A percentile compares a stretch with the other conserved stretches of the same genome.
These are phyloP conservation scores for Palythoa grandiflora DNA, from an alignment of 92 coral and sea anemone genomes.

Conservation along the genomic window DNA sequence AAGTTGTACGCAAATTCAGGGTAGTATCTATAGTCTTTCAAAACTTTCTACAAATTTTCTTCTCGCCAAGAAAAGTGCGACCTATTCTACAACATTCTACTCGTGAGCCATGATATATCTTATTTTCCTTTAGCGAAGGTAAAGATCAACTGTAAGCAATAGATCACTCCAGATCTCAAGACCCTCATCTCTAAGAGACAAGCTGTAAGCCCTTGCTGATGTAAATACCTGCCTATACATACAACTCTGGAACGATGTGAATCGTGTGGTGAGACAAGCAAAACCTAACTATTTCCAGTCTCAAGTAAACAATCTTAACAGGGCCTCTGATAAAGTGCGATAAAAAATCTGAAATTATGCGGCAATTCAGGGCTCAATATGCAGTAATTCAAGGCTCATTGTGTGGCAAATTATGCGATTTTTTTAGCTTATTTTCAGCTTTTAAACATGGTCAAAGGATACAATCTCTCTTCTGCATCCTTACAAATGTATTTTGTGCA, in stretches of 20 bases:
- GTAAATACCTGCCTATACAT: constrained; percentile 16
- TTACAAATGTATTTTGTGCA: too few species aligned
- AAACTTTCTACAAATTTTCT: constrained; percentile 41
- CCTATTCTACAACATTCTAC: constrained; percentile 41
- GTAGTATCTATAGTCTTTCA: constrained; percentile 29
- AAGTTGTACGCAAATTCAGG: constrained; percentile 44
- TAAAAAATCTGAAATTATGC: too few species aligned
- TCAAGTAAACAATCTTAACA: constrained; percentile 50
- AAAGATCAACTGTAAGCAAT: constrained; percentile 42
- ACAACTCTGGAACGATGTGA: constrained; percentile 42
- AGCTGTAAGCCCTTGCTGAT: constrained; percentile 17
- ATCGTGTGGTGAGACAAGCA: constrained; percentile 28
- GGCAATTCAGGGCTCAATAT: too few species aligned
- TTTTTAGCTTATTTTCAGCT: too few species aligned
- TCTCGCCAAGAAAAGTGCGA: constrained; percentile 45
- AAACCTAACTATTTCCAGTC: constrained; percentile 35
- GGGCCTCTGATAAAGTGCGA: too few species aligned
- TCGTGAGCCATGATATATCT: constrained; percentile 37
- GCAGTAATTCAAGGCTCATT: too few species aligned
- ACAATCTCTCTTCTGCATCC: too few species aligned
- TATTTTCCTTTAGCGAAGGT: constrained; percentile 22
- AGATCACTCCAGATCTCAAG: constrained; percentile 51
- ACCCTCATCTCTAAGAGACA: constrained; percentile 39
- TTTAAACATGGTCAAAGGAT: too few species aligned
- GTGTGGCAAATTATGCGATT: too few species aligned